A percentile compares a stretch with the other conserved stretches of the same genome.
Evolutionary conservation across 2,888 invertebrate species (phyloP).

Genomic region (Andrena chrysosceles): DNA sequence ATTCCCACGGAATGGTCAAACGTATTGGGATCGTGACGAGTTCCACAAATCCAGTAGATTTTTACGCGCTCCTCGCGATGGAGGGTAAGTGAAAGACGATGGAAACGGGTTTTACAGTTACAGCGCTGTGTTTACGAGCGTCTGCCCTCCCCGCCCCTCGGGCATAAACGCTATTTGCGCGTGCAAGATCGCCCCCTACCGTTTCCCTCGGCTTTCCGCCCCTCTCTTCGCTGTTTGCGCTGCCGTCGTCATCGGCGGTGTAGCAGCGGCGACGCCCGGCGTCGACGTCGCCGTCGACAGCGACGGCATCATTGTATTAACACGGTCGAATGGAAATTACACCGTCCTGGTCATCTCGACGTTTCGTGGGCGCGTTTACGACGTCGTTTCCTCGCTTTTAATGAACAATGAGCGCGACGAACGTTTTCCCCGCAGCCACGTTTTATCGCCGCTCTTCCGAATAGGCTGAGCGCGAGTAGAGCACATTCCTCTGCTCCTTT

Average conservation of each 20-base stretch:
- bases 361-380: conserved; percentile 76
- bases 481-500: neutral
- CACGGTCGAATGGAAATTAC: conserved; percentile 82
- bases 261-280: conserved; percentile 36
- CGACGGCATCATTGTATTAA: conserved; percentile 74
- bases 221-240: conserved; percentile 25
- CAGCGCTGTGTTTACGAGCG: conserved; percentile 78
- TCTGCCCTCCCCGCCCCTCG: conserved; percentile 36
- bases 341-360: conserved; percentile 69
- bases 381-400: conserved; percentile 77
- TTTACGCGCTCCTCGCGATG: conserved; percentile 32
- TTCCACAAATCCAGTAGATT: conserved; percentile 24
- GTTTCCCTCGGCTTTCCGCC: neutral
- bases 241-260: conserved; percentile 12
- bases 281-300: conserved; percentile 44
- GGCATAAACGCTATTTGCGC: conserved; percentile 75
- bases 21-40: conserved; percentile 13
- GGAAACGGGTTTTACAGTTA: conserved; percentile 82
- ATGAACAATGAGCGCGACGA: conserved; percentile 73
- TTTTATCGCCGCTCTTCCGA: conserved; percentile 32
- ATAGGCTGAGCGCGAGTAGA: neutral
- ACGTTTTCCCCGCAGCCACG: conserved; percentile 23
- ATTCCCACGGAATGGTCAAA: too few species aligned
- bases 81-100: conserved; percentile 63
- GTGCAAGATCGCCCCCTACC: conserved; percentile 60